Evolutionary conservation across 2,797 vertebrate species (phyloP), one percentile per base, ranked within the genome.

Genomic region (Chlorospingus flavigularis): DNA sequence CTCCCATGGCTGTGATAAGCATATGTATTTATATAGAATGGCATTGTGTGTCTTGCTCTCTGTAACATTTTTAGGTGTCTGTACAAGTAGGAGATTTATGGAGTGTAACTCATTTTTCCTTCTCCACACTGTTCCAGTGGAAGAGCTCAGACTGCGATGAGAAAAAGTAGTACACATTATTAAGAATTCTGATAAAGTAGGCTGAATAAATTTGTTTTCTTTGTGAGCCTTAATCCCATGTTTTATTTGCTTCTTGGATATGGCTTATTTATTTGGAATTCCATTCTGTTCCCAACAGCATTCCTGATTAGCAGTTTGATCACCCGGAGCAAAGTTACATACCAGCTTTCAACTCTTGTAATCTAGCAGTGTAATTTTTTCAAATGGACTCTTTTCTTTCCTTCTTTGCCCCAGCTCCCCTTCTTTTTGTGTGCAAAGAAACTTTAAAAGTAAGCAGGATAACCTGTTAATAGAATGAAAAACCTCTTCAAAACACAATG

Each of bases 201-300:
- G 91, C 97, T 97, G 97, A 97, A 97, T 97, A 96, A 96, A 96
- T 95, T 97, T 95, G 94, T 95, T 95, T 96, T 92, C 97, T 98
- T 96, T 97, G 98, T 98, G 93, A 90, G 96, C 83, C 96, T 90
- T 98, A 97, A 98, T 97, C 98, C 96, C 88, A 90, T 95, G 96
- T 97, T 97, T 97, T 96, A 94, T 95, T 94, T 96, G 97, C 97
- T 96, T 95, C 97, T 96, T 73, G 97, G 97, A 98, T 97, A 94
- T 96, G 98, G 97, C 98, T 97, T 96, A 97, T 97, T 97, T 97
- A 97, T 98, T 96, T 98, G 97, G 97, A 97, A 97, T 98, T 96
- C 97, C 96, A 96, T 97, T 98, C 97, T 97, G 96, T 93, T 95
- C 94, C 97, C 47, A 74, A 97, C 96, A 97, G 97, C 95, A 91